A percentile compares a stretch with the other conserved stretches of the same genome.
Conservation (phyloP, 2,113 vertebrate genomes). For the Tauraco erythrolophus region DNA sequence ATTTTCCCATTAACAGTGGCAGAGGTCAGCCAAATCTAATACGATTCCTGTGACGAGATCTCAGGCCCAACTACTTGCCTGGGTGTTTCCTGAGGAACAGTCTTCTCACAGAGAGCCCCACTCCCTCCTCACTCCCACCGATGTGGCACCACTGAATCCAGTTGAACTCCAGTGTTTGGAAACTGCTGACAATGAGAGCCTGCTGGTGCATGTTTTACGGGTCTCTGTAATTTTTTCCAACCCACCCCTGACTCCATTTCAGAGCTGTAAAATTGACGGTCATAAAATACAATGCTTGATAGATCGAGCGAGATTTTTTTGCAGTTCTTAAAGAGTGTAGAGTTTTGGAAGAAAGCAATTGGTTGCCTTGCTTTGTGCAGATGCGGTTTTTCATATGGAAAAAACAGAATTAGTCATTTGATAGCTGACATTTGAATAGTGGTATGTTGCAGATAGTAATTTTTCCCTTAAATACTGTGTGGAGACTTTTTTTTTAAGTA, state of each 20-base stretch:
- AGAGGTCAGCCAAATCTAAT: not conserved
- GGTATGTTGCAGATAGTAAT: not conserved
- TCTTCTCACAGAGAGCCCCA: not conserved
- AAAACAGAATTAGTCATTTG: slow-evolving; percentile 7
- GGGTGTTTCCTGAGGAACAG: not conserved
- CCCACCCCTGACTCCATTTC: not conserved
- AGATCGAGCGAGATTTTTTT: not conserved
- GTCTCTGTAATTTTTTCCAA: not conserved
- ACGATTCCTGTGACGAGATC: not conserved
- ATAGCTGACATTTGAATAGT: not conserved
- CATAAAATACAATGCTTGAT: not conserved
- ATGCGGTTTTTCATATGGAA: not conserved
- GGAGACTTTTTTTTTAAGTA: not conserved
- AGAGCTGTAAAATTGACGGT: not conserved
- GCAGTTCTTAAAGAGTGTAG: not conserved
- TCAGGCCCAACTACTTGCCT: not conserved
- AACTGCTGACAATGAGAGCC: not conserved
- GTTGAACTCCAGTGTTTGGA: not conserved
- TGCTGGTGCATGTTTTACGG: not conserved
- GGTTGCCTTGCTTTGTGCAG: not conserved
- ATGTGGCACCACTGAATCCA: not conserved
- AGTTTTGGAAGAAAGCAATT: not conserved
- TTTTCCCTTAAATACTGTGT: not conserved
- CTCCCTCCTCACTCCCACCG: not conserved
- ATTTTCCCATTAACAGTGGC: not conserved